Evolutionary conservation across 1,140 invertebrate species (phyloP).

Genomic region (Trypoxylus dichotomus): DNA sequence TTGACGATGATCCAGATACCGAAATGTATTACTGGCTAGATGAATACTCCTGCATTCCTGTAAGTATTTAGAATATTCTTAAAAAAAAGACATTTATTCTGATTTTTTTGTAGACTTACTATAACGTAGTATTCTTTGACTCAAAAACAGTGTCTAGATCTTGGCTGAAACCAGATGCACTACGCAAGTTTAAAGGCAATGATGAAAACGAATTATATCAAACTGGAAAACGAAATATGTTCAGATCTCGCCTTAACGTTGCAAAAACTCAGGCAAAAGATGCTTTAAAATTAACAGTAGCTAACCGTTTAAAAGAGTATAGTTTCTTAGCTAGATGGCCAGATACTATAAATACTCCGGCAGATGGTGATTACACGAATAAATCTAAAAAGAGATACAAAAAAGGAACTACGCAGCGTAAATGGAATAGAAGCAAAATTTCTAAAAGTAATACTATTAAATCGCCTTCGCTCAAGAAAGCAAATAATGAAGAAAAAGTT

Average conservation of each 20-base stretch:
- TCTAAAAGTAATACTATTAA: not conserved
- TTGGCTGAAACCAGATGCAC: not conserved
- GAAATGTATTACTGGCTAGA: conserved; percentile 63
- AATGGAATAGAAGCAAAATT: not conserved
- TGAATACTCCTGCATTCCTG: conserved; percentile 31
- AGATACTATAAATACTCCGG: not conserved
- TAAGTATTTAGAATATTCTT: not conserved
- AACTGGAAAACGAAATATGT: not conserved
- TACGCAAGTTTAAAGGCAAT: not conserved
- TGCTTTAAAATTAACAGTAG: not conserved
- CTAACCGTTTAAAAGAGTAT: not conserved
- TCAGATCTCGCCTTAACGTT: not conserved
- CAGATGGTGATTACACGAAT: not conserved
- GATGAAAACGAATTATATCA: not conserved
- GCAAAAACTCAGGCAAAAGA: not conserved
- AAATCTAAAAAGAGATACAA: not conserved
- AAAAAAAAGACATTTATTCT: not conserved
- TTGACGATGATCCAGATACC: conserved; percentile 69
- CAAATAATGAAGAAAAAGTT: not conserved
- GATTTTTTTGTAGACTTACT: not conserved
- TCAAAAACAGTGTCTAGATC: not conserved
- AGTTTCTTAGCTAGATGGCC: conserved; percentile 6
- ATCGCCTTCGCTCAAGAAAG: not conserved
- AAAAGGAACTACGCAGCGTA: not conserved
- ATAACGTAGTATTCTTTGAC: conserved; percentile 15